These are phyloP conservation scores for Ennomos erosarius DNA, from an alignment of 2,888 invertebrate species.

Conservation along the genomic window DNA sequence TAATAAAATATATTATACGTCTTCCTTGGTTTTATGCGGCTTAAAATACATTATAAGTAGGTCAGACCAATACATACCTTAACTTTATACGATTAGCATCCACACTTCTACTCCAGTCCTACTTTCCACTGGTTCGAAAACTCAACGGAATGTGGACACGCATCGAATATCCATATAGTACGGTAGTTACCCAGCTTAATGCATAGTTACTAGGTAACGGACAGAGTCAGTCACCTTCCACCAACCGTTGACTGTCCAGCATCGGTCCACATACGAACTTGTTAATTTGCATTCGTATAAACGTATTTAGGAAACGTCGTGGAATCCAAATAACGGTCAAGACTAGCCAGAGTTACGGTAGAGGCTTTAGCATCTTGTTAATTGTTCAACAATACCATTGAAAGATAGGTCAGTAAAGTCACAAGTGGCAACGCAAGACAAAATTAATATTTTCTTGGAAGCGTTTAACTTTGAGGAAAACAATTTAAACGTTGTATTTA, in stretches of 20 bases:
- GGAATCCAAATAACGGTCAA: slow-evolving; percentile 73
- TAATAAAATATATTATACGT: too few relatives aligned
- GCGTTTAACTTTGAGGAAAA: too few relatives aligned
- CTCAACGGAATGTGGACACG: slow-evolving; percentile 30
- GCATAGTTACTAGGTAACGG: slow-evolving; percentile 28
- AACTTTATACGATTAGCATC: slow-evolving; percentile 12
- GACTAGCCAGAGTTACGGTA: slow-evolving; percentile 47
- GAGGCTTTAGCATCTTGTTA: slow-evolving; percentile 10
- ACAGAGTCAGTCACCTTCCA: slow-evolving; percentile 40
- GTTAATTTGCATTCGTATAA: slow-evolving; percentile 72
- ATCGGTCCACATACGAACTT: slow-evolving; percentile 61
- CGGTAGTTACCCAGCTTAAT: slow-evolving; percentile 30
- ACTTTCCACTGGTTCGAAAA: slow-evolving; percentile 17
- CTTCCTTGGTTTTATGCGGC: too few relatives aligned
- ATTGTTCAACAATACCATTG: slow-evolving; percentile 4
- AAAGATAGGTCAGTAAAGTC: neutral
- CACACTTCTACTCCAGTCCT: slow-evolving; percentile 8
- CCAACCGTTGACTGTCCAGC: slow-evolving; percentile 39
- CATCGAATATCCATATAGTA: slow-evolving; percentile 40
- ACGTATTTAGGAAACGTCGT: slow-evolving; percentile 63
- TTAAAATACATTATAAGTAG: too few relatives aligned
- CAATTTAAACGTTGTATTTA: too few relatives aligned
- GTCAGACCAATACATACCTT: neutral
- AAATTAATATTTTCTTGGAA: too few relatives aligned
- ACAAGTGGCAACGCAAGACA: too few relatives aligned